Conservation (phyloP, 2,888 invertebrate species). For the Volucella bombylans region DNA sequence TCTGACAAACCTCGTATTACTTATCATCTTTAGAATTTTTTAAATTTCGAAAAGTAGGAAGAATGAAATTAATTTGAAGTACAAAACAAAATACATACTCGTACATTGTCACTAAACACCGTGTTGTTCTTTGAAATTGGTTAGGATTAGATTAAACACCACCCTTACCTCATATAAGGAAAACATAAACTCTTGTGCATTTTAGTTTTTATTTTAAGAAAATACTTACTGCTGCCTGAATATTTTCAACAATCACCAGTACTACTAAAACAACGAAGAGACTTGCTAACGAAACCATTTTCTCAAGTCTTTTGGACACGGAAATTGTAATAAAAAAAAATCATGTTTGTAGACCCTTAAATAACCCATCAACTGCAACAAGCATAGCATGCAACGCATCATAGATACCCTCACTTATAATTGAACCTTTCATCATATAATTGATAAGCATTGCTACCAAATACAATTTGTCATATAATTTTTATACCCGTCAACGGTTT, state of each 20-base stretch:
- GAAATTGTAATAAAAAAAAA: neutral
- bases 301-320: neutral
- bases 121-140: neutral
- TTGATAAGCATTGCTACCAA: neutral
- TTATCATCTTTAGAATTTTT: too few species aligned
- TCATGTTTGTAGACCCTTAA: constrained; percentile 13
- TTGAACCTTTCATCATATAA: constrained; percentile 40
- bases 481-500: neutral
- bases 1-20: too few species aligned
- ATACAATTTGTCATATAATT: constrained; percentile 12
- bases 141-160: neutral
- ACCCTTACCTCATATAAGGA: neutral
- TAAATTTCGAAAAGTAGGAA: too few species aligned
- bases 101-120: neutral
- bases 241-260: neutral
- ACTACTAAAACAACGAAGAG: neutral
- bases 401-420: constrained; percentile 26
- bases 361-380: constrained; percentile 4
- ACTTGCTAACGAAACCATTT: neutral
- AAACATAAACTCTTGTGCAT: too few species aligned
- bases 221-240: constrained; percentile 21
- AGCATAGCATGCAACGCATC: constrained; percentile 38
- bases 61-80: too few species aligned
- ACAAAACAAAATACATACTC: too few species aligned
- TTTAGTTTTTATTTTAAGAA: neutral